These are phyloP conservation scores for Xenopus borealis DNA, from an alignment of 2,113 vertebrate species.

Conservation along the genomic window DNA sequence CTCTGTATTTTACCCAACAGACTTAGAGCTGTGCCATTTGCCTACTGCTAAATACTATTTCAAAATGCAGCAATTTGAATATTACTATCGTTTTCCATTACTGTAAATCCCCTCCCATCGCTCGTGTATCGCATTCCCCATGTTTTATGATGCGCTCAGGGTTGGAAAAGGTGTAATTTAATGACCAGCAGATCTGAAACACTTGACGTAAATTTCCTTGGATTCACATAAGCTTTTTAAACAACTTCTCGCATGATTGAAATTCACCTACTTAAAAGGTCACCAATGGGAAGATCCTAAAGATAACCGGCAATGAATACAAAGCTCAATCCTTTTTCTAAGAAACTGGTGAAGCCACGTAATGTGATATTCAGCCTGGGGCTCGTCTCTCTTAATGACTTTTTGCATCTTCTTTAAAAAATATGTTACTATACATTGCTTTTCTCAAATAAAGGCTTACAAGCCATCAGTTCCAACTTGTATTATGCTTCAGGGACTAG, in stretches of 20 bases:
- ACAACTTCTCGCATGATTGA: background rate
- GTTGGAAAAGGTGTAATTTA: background rate
- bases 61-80: too few species aligned
- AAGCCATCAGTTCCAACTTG: too few species aligned
- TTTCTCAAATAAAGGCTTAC: background rate
- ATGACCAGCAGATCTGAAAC: background rate
- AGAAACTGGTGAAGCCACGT: background rate
- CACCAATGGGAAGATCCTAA: background rate
- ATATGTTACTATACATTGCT: background rate
- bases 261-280: conserved; percentile 1
- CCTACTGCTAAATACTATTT: too few species aligned
- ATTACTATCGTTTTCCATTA: too few species aligned
- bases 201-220: background rate
- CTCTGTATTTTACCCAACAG: too few species aligned
- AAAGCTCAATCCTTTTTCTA: background rate
- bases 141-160: too few species aligned
- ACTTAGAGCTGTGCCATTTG: too few species aligned
- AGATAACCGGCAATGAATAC: background rate
- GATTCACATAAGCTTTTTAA: conserved; percentile 8
- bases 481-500: too few species aligned
- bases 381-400: background rate
- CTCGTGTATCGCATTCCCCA: too few species aligned
- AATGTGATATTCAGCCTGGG: background rate
- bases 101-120: too few species aligned
- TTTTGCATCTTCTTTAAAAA: background rate